Evolutionary conservation across 1,140 invertebrate genomes (phyloP).

Genomic region (Bombus haemorrhoidalis): DNA sequence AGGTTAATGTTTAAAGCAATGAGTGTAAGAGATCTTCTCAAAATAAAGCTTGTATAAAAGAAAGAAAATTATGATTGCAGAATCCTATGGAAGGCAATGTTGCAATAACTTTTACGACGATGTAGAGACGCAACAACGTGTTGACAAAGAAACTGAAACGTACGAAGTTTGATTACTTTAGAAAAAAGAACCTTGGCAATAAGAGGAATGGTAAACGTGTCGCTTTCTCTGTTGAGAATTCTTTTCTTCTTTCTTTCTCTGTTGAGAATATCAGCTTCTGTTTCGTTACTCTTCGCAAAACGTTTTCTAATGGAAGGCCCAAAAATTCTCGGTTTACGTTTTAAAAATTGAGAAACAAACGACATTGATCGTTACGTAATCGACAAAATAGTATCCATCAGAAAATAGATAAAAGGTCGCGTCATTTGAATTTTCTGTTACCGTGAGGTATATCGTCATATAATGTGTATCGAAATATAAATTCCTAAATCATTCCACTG

Average conservation of each 20-base stretch:
- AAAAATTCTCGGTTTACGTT: too few relatives aligned
- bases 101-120: background rate
- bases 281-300: background rate
- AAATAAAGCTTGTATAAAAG: background rate
- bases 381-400: background rate
- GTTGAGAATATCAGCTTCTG: background rate
- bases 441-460: too few relatives aligned
- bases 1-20: background rate
- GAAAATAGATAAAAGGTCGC: background rate
- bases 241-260: background rate
- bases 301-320: background rate
- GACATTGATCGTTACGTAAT: background rate
- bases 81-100: background rate
- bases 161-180: background rate
- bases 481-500: too few relatives aligned
- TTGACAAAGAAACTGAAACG: conserved; percentile 29
- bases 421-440: background rate
- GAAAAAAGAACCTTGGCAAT: conserved; percentile 1
- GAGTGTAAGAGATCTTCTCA: background rate
- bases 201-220: too few relatives aligned
- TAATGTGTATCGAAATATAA: too few relatives aligned
- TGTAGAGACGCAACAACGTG: background rate
- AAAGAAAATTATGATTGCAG: background rate
- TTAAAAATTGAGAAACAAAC: too few relatives aligned
- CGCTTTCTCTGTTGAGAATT: background rate